Evolutionary conservation across 2,888 invertebrate species (phyloP).

Genomic region (Xanthostigma xanthostigma): DNA sequence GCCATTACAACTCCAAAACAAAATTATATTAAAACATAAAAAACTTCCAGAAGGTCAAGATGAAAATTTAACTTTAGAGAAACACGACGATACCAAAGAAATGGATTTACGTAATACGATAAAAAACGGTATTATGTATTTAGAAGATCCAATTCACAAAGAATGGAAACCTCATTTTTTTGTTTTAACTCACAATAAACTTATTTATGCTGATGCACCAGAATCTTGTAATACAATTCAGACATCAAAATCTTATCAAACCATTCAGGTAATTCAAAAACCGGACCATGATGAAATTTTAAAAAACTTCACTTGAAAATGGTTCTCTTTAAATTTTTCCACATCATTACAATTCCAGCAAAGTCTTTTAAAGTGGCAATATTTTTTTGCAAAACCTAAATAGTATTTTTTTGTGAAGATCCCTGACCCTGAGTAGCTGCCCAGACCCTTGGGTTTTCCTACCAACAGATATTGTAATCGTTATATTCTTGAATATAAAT

Average conservation of each 20-base stretch:
- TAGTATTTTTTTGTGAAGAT: no score
- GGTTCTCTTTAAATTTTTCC: no score
- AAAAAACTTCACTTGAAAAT: no score
- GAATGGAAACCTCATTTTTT: constrained; percentile 92
- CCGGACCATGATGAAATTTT: no score
- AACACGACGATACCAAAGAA: constrained; percentile 48
- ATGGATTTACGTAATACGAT: constrained; percentile 67
- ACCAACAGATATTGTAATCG: no score
- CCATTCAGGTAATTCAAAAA: no score
- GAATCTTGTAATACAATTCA: constrained; percentile 41
- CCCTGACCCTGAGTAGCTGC: no score
- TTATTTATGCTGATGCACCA: constrained; percentile 53
- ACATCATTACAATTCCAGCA: no score
- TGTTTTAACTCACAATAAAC: constrained; percentile 72
- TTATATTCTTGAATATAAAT: no score
- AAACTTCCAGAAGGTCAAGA: constrained; percentile 83
- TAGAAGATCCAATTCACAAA: constrained; percentile 79
- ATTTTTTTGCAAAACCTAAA: no score
- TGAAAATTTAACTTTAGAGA: constrained; percentile 44
- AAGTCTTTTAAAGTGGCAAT: no score
- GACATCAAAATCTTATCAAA: constrained; percentile 10
- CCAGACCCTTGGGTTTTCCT: no score
- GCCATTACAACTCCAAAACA: constrained; percentile 59
- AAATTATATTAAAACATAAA: constrained; percentile 80
- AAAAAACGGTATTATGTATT: constrained; percentile 77